phyloP scores from a whole-genome alignment of 2,888 invertebrate genomes.

The Drosophila stalkeri region DNA sequence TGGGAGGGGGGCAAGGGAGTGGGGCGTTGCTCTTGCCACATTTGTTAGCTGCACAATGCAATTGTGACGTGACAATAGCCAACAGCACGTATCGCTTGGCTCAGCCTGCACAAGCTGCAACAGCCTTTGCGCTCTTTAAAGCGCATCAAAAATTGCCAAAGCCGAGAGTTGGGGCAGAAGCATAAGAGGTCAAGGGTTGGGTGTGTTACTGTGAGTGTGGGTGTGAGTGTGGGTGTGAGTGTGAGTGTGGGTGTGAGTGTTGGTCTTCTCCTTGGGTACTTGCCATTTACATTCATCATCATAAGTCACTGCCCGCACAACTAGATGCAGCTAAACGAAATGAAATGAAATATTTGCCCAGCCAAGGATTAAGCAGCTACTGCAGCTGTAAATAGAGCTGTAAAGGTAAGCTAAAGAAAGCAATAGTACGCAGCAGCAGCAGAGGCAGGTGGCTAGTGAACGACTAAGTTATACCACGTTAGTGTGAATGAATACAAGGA shows the following conservation, averaged over 20 bases:
- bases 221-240: too few species aligned
- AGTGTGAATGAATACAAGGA: neutral
- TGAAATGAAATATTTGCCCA: constrained; percentile 79
- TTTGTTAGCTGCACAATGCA: constrained; percentile 49
- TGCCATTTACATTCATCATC: constrained; percentile 84
- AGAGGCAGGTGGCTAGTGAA: neutral
- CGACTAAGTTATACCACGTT: neutral
- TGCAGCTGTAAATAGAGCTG: constrained; percentile 67
- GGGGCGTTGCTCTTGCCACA: constrained; percentile 37
- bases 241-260: too few species aligned
- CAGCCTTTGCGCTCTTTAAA: constrained; percentile 47
- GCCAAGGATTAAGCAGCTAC: constrained; percentile 56
- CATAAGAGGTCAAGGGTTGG: neutral
- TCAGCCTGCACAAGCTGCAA: constrained; percentile 17
- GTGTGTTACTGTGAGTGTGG: too few species aligned
- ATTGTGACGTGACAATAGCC: constrained; percentile 72
- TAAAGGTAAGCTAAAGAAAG: constrained; percentile 58
- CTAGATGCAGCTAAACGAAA: constrained; percentile 68
- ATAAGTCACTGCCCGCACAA: constrained; percentile 83
- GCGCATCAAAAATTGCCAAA: constrained; percentile 41
- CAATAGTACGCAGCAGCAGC: constrained; percentile 12
- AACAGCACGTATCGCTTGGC: constrained; percentile 58
- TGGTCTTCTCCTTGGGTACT: constrained; percentile 6
- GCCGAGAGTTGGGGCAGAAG: constrained; percentile 15
- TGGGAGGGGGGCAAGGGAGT: neutral